These are phyloP conservation scores for Brachyopa scutellaris DNA, from an alignment of 2,888 invertebrate genomes.

Conservation along the genomic window DNA sequence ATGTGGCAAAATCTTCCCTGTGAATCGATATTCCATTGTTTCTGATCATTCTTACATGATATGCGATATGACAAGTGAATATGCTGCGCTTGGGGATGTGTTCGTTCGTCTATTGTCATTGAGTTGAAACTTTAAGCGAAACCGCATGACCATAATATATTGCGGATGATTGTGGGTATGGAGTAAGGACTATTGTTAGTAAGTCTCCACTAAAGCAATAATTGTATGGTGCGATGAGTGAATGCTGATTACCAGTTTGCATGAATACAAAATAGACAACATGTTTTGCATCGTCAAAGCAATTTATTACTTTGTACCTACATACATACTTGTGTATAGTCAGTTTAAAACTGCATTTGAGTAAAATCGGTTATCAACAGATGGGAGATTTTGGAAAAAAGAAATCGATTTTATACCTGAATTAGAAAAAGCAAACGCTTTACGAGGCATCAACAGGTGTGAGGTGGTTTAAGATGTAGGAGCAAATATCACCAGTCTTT, in stretches of 20 bases:
- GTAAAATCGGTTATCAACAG: no score
- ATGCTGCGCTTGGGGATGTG: constrained; percentile 17
- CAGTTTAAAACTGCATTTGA: no score
- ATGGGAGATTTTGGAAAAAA: no score
- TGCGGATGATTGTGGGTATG: constrained; percentile 34
- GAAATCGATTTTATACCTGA: no score
- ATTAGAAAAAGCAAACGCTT: no score
- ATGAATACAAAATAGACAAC: no score
- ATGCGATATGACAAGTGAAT: constrained; percentile 19
- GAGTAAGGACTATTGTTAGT: constrained; percentile 15
- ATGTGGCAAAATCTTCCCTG: constrained; percentile 14
- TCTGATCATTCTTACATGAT: constrained; percentile 50
- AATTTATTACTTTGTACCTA: no score
- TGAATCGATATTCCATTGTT: constrained; percentile 66
- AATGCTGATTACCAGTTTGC: constrained; percentile 13
- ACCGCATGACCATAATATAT: constrained; percentile 48
- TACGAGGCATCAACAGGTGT: no score
- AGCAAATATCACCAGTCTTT: no score
- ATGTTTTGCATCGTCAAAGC: no score
- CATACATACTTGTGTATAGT: no score
- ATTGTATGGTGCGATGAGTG: background rate
- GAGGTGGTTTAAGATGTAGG: no score
- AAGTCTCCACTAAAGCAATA: background rate
- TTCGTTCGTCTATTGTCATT: constrained; percentile 42
- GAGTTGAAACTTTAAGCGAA: constrained; percentile 33